These are phyloP conservation scores for Dipodomys merriami DNA, from an alignment of 2,113 vertebrate genomes.

Conservation along the genomic window DNA sequence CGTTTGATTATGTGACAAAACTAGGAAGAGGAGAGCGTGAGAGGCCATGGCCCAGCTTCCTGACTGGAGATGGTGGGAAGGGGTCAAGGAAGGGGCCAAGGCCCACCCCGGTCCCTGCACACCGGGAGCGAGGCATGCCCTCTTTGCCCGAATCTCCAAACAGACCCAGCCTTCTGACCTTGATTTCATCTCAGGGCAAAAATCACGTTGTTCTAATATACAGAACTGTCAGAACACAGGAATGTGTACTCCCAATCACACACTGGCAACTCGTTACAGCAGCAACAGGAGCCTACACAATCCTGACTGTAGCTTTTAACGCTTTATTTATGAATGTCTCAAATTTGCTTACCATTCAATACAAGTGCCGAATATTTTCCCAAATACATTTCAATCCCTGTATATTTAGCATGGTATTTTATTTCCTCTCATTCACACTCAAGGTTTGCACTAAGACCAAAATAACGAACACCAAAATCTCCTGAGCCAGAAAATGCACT, in stretches of 20 bases:
- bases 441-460: conserved; percentile 59
- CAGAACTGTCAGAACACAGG: not conserved
- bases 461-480: conserved; percentile 52
- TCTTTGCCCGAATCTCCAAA: not conserved
- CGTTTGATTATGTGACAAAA: not conserved
- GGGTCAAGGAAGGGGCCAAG: not conserved
- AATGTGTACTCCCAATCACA: not conserved
- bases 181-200: not conserved
- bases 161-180: not conserved
- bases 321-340: conserved; percentile 37
- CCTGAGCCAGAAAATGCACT: conserved; percentile 42
- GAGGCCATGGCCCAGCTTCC: fast-evolving
- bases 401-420: conserved; percentile 29
- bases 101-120: no score
- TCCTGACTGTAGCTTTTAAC: not conserved
- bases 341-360: conserved; percentile 29
- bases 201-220: not conserved
- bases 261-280: not conserved
- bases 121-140: not conserved
- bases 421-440: conserved; percentile 51
- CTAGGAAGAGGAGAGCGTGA: not conserved
- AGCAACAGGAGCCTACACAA: not conserved
- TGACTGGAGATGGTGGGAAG: not conserved
- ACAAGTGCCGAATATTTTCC: conserved; percentile 14
- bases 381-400: conserved; percentile 15